Conservation (phyloP, 2,888 invertebrate genomes). For the Callimorpha dominula region DNA sequence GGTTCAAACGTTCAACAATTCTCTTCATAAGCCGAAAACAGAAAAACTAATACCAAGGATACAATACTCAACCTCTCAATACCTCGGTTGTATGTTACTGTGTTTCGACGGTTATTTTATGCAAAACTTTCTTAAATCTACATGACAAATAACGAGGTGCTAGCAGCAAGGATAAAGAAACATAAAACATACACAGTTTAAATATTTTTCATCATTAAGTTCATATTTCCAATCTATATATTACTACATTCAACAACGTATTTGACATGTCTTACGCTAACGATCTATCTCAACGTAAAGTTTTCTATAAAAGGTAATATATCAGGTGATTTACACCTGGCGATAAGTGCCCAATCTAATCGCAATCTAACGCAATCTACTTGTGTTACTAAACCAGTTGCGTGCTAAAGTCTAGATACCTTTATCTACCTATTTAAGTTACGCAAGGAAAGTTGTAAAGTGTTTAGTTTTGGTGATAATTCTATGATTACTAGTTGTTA, state of each 20-base stretch:
- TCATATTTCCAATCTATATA: background rate
- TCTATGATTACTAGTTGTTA: too few species aligned
- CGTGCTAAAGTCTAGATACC: slow-evolving; percentile 20
- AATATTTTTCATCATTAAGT: background rate
- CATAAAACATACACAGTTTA: too few species aligned
- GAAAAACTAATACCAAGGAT: too few species aligned
- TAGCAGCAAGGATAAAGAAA: too few species aligned
- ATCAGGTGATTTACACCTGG: slow-evolving; percentile 39
- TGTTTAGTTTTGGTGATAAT: background rate
- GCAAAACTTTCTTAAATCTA: too few species aligned
- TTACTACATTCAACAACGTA: background rate
- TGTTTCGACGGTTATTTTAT: too few species aligned
- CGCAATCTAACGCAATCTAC: slow-evolving; percentile 32
- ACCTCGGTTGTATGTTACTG: too few species aligned
- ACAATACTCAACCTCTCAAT: too few species aligned
- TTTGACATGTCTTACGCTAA: slow-evolving; percentile 2
- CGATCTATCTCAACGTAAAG: slow-evolving; percentile 20
- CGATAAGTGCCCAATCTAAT: slow-evolving; percentile 42
- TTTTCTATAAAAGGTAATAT: slow-evolving; percentile 37
- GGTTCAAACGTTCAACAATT: too few species aligned
- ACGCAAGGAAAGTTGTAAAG: background rate
- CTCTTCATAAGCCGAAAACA: too few species aligned
- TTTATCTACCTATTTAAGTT: slow-evolving; percentile 4
- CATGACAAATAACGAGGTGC: too few species aligned
- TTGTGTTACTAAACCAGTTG: slow-evolving; percentile 26